These are phyloP conservation scores for Catocala sponsa DNA, from an alignment of 2,888 invertebrate species.

Conservation along the genomic window DNA sequence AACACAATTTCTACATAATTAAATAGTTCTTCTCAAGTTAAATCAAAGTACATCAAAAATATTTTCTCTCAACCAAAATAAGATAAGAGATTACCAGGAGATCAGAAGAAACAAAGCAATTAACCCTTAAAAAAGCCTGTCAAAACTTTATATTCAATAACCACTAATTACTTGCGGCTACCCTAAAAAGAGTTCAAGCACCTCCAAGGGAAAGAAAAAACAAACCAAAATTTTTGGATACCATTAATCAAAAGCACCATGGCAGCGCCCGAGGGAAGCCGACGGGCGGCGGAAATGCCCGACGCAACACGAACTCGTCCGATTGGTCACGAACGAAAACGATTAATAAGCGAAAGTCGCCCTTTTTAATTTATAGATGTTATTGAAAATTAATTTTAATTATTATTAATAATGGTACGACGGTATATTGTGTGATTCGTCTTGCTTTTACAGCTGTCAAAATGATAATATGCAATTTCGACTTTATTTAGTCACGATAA, in stretches of 20 bases:
- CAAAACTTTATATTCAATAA: slow-evolving; percentile 66
- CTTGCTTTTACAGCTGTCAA: slow-evolving; percentile 42
- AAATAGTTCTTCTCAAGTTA: not conserved
- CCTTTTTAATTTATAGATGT: slow-evolving; percentile 66
- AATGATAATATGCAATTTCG: slow-evolving; percentile 7
- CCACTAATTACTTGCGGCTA: slow-evolving; percentile 65
- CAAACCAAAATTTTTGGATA: slow-evolving; percentile 62
- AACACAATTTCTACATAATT: no score
- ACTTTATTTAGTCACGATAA: slow-evolving; percentile 16
- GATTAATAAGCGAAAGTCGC: slow-evolving; percentile 59
- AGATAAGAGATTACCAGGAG: slow-evolving; percentile 46
- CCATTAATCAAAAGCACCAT: slow-evolving; percentile 74
- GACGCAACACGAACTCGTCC: slow-evolving; percentile 51
- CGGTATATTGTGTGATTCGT: slow-evolving; percentile 49
- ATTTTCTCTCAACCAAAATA: slow-evolving; percentile 13
- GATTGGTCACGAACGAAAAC: slow-evolving; percentile 54
- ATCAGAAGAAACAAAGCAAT: slow-evolving; percentile 53
- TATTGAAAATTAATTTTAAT: slow-evolving; percentile 68
- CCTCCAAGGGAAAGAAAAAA: slow-evolving; percentile 61
- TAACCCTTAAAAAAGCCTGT: slow-evolving; percentile 54
- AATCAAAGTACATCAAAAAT: not conserved
- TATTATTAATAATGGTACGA: slow-evolving; percentile 63
- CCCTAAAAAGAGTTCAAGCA: slow-evolving; percentile 70
- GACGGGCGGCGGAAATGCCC: slow-evolving; percentile 43
- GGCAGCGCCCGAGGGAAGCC: slow-evolving; percentile 63